These are phyloP conservation scores for Nowickia ferox DNA, from an alignment of 2,888 invertebrate species.

Conservation along the genomic window DNA sequence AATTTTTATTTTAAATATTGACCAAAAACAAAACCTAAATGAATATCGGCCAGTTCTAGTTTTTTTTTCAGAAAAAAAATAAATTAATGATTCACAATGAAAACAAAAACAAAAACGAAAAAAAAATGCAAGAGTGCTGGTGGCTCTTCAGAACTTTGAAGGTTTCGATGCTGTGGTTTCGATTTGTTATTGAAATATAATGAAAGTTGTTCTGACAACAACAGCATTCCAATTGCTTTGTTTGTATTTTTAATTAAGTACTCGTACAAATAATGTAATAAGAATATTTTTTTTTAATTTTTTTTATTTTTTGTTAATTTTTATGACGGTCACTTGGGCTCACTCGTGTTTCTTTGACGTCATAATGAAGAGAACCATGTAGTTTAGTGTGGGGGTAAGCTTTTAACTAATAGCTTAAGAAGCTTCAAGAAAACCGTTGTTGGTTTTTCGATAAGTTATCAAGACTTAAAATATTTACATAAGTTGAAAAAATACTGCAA, in stretches of 20 bases:
- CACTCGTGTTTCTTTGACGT: neutral
- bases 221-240: neutral
- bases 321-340: conserved; percentile 2
- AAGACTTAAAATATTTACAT: too few species aligned
- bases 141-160: conserved; percentile 41
- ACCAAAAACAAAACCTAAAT: conserved; percentile 1
- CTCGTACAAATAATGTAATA: neutral
- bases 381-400: neutral
- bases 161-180: conserved; percentile 40
- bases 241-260: neutral
- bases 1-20: neutral
- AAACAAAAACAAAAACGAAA: neutral
- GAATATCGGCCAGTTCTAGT: neutral
- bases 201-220: conserved; percentile 52
- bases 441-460: too few species aligned
- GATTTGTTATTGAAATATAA: conserved; percentile 36
- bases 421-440: too few species aligned
- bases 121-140: neutral
- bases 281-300: neutral
- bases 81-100: neutral
- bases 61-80: neutral
- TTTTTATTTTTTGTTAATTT: neutral
- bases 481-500: too few species aligned
- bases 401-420: too few species aligned
- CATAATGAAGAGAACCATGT: neutral